Evolutionary conservation across 2,797 vertebrate genomes (phyloP).

Genomic region (Pantherophis vulpinus): DNA sequence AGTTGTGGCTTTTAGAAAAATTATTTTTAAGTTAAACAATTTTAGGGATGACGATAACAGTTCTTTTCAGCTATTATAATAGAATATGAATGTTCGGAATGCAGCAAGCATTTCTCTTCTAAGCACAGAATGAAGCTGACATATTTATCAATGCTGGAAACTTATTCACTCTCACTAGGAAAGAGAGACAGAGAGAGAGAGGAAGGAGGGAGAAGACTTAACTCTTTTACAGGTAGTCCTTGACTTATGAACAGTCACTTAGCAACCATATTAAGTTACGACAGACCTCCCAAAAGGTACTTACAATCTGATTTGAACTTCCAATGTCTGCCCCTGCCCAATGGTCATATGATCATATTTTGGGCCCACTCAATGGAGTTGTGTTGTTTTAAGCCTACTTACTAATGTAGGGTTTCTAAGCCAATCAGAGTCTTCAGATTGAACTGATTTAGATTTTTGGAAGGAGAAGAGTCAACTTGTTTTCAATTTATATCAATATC

Average conservation of each 20-base stretch:
- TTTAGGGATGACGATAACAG: background rate
- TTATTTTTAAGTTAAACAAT: background rate
- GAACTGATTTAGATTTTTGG: background rate
- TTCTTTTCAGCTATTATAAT: background rate
- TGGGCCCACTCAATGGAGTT: no score
- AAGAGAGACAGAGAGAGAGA: background rate
- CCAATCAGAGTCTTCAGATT: background rate
- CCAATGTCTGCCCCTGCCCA: background rate
- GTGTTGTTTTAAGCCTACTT: no score
- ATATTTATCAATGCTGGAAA: background rate
- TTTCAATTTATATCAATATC: background rate
- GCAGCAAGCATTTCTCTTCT: background rate
- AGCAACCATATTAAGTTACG: background rate
- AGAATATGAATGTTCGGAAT: rapidly evolving
- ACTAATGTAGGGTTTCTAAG: background rate
- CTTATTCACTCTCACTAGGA: background rate
- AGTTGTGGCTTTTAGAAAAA: background rate
- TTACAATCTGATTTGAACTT: background rate
- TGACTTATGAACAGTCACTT: background rate
- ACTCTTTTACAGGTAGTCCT: background rate
- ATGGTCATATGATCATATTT: background rate
- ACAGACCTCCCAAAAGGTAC: background rate
- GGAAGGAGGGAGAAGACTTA: background rate
- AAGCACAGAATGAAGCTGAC: background rate
- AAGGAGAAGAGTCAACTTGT: background rate